Conservation (phyloP, 2,797 vertebrate genomes). For the Sibirionetta formosa region DNA sequence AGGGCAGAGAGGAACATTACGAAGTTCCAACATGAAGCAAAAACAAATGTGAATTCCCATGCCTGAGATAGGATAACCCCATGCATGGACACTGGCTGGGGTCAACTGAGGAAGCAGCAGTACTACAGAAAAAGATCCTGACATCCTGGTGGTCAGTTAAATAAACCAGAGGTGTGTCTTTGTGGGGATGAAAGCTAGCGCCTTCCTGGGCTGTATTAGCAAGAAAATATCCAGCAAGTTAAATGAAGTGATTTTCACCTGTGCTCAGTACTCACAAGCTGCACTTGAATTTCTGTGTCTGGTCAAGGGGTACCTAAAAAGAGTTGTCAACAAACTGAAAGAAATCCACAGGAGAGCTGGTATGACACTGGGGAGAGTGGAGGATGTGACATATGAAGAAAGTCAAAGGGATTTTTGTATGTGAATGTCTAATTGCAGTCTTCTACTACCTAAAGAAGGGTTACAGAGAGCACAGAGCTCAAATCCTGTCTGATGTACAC, state of each 20-base stretch:
- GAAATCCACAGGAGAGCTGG: neutral
- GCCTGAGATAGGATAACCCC: no score
- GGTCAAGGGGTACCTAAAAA: neutral
- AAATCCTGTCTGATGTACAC: neutral
- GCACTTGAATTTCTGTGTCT: neutral
- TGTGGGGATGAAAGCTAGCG: neutral
- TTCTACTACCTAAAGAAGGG: neutral
- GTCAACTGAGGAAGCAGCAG: neutral
- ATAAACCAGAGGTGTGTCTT: neutral
- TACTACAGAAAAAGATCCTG: neutral
- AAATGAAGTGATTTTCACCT: neutral
- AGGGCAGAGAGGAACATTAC: no score
- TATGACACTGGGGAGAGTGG: neutral
- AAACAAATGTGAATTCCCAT: no score
- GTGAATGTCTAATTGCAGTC: neutral
- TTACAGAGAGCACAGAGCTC: neutral
- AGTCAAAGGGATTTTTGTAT: neutral
- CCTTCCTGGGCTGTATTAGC: neutral
- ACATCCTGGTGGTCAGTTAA: neutral
- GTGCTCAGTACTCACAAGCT: neutral
- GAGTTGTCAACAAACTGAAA: neutral
- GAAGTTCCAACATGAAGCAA: no score
- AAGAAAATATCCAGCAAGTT: neutral
- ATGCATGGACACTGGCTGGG: no score
- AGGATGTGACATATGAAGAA: neutral